These are phyloP conservation scores for Tolmerus cingulatus DNA, from an alignment of 2,888 invertebrate genomes.

Conservation along the genomic window DNA sequence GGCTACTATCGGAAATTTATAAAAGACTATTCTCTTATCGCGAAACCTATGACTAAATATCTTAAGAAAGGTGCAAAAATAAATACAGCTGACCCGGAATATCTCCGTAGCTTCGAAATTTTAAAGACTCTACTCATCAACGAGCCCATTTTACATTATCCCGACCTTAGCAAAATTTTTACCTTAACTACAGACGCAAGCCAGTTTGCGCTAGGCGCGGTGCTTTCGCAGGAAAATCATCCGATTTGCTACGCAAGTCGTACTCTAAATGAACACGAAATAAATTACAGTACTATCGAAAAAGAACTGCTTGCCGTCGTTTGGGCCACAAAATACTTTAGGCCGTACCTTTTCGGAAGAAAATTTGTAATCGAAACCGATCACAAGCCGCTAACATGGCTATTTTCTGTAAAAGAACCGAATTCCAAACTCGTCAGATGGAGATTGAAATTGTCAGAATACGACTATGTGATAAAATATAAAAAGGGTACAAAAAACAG, in stretches of 20 bases:
- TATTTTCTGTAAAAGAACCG: no score
- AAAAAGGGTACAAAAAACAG: no score
- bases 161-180: slow-evolving; percentile 51
- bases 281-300: slow-evolving; percentile 51
- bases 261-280: slow-evolving; percentile 52
- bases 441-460: no score
- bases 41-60: slow-evolving; percentile 38
- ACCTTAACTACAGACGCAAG: slow-evolving; percentile 54
- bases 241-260: slow-evolving; percentile 53
- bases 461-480: no score
- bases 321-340: no score
- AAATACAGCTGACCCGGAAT: slow-evolving; percentile 36
- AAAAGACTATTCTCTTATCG: slow-evolving; percentile 57
- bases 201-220: slow-evolving; percentile 51
- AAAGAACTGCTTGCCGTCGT: no score
- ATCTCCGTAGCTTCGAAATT: slow-evolving; percentile 9
- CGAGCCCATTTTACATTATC: slow-evolving; percentile 39
- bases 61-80: slow-evolving; percentile 43
- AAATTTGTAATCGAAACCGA: no score
- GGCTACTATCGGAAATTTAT: slow-evolving; percentile 52
- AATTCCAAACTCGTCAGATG: no score
- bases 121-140: slow-evolving; percentile 22
- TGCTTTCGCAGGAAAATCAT: slow-evolving; percentile 52
- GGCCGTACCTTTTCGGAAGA: no score
- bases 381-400: no score